Conservation (phyloP, 30 jellyfish, hydroid and myxozoan genomes). For the Turritopsis dohrnii region DNA sequence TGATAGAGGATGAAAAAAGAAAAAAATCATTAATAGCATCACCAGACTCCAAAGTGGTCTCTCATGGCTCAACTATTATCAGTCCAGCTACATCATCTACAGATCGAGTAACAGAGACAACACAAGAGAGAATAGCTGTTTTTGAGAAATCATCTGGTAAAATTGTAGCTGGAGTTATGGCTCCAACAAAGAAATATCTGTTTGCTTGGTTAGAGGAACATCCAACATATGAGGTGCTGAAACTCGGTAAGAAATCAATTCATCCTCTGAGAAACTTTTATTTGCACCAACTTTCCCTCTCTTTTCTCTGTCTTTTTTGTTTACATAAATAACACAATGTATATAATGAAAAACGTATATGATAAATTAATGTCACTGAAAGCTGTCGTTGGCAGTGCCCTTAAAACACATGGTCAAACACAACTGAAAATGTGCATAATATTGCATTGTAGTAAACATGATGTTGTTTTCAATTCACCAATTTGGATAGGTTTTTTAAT, state of each 20-base stretch:
- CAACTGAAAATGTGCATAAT: background rate
- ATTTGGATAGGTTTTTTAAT: background rate
- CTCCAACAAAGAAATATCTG: conserved; percentile 80
- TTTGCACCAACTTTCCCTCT: no score
- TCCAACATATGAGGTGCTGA: conserved; percentile 86
- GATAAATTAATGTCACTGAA: no score
- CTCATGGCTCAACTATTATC: conserved; percentile 47
- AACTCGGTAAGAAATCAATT: conserved; percentile 29
- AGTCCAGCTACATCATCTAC: conserved; percentile 56
- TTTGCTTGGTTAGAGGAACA: conserved; percentile 93
- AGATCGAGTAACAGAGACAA: conserved; percentile 42
- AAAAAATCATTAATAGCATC: conserved; percentile 4
- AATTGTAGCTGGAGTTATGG: conserved; percentile 96
- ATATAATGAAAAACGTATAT: no score
- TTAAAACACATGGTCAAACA: background rate
- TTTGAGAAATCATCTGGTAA: conserved; percentile 82
- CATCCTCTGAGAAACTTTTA: no score
- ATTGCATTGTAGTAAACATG: background rate
- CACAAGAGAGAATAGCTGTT: conserved; percentile 83
- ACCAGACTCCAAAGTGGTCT: conserved; percentile 25
- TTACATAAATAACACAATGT: no score
- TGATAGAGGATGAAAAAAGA: conserved; percentile 27
- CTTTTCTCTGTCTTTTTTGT: no score
- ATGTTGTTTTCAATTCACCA: no score
- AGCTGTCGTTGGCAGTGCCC: no score